phyloP scores from a whole-genome alignment of 2,113 vertebrate species.

The Nothocercus julius region DNA sequence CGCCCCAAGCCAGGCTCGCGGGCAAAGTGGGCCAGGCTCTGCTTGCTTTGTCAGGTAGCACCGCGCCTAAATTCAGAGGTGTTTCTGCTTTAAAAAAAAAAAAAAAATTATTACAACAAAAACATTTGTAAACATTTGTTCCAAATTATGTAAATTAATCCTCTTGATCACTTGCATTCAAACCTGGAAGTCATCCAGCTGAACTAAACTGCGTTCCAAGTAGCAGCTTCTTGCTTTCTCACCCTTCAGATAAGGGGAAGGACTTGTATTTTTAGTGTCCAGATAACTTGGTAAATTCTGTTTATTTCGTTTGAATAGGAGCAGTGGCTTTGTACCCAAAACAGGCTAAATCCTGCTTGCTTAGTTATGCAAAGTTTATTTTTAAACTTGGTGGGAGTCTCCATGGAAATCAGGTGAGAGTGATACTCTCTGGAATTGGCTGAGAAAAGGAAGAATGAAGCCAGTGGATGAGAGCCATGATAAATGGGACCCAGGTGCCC shows the following conservation, averaged over 20 bases:
- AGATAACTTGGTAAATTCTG: accelerated
- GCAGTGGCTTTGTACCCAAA: background rate
- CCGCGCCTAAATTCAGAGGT: background rate
- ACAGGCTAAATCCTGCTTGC: background rate
- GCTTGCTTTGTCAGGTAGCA: background rate
- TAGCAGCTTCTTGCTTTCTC: background rate
- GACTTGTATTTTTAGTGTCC: background rate
- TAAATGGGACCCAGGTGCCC: background rate
- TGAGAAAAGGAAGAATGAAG: background rate
- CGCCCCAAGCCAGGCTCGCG: too few relatives aligned
- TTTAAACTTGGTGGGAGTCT: background rate
- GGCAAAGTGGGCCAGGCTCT: background rate
- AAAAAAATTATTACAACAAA: background rate
- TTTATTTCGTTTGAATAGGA: background rate
- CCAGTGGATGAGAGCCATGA: accelerated
- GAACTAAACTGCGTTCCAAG: background rate
- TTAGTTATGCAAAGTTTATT: background rate
- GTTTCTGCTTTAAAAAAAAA: background rate
- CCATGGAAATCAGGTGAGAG: background rate
- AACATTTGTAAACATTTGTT: background rate
- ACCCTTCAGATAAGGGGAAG: background rate
- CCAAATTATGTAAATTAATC: background rate
- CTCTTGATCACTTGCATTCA: background rate
- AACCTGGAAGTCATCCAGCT: background rate
- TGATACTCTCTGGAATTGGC: background rate